phyloP scores from a whole-genome alignment of 2,113 vertebrate genomes.

The Eretmochelys imbricata region DNA sequence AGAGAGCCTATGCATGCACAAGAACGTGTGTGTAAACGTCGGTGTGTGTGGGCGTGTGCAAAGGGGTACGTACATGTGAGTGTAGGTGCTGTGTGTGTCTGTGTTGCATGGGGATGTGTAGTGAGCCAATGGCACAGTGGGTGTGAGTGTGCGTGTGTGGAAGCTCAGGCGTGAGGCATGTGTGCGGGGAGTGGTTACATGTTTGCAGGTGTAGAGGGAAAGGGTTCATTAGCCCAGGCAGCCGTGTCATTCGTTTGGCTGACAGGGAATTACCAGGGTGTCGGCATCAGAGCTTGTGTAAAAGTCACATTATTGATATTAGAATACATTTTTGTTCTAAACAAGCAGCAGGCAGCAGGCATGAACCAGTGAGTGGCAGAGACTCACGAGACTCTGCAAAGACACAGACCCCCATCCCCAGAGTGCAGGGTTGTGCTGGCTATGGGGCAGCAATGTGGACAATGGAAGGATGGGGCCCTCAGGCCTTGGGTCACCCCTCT shows the following conservation, averaged over 20 bases:
- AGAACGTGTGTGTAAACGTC: not conserved
- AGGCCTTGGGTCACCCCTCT: not conserved
- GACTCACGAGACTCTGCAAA: not conserved
- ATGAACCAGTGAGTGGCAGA: not conserved
- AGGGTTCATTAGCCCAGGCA: constrained; percentile 34
- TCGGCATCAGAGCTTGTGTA: constrained; percentile 57
- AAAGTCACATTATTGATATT: constrained; percentile 72
- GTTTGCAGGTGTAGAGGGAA: constrained; percentile 42
- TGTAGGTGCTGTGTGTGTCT: not conserved
- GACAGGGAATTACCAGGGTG: constrained; percentile 65
- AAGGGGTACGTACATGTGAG: not conserved
- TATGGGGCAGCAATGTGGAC: not conserved
- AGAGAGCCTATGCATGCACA: not conserved
- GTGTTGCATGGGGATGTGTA: not conserved
- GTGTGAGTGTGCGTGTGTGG: accelerated
- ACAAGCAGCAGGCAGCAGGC: constrained; percentile 30
- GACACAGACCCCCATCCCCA: not conserved
- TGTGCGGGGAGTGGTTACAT: not conserved
- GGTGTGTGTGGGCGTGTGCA: not conserved
- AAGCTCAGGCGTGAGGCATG: not conserved
- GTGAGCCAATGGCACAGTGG: not conserved
- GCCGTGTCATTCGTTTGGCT: constrained; percentile 58
- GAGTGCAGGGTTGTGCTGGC: not conserved
- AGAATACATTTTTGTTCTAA: constrained; percentile 72
- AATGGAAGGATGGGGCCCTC: not conserved